Percentiles rank a stretch among this genome's conserved stretches.
phyloP scores from a whole-genome alignment of 2,113 vertebrate genomes.

The Microcebus jonahi region DNA sequence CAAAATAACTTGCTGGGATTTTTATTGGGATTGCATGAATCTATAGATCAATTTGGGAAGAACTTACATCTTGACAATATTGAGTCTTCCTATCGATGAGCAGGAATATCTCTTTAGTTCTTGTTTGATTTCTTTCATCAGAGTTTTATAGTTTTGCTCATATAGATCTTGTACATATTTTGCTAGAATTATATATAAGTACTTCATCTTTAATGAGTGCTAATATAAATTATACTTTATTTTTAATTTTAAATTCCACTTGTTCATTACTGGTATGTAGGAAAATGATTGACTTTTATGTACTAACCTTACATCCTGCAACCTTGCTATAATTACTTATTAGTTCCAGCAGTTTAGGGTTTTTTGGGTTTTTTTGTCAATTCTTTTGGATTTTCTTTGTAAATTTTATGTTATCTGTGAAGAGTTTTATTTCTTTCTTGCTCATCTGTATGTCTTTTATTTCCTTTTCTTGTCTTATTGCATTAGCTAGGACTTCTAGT shows the following conservation, averaged over 20 bases:
- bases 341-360: not conserved
- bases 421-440: not conserved
- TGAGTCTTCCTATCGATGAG: not conserved
- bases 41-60: not conserved
- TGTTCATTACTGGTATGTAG: not conserved
- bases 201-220: not conserved
- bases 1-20: not conserved
- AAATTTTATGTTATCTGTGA: not conserved
- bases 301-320: not conserved
- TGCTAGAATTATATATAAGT: not conserved
- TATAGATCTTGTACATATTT: conserved; percentile 5
- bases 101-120: not conserved
- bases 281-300: not conserved
- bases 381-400: not conserved
- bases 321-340: not conserved
- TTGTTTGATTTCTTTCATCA: conserved; percentile 19
- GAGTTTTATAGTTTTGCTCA: not conserved
- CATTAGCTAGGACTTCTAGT: not conserved
- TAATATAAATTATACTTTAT: not conserved
- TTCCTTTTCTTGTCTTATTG: not conserved
- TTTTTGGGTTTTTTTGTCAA: not conserved
- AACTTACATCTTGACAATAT: not conserved
- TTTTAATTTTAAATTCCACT: conserved; percentile 16
- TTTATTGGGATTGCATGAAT: not conserved
- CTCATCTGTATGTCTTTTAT: not conserved